Base-by-base conservation (phyloP, 2,888 invertebrate genomes). In the Tuberolachnus salignus region DNA sequence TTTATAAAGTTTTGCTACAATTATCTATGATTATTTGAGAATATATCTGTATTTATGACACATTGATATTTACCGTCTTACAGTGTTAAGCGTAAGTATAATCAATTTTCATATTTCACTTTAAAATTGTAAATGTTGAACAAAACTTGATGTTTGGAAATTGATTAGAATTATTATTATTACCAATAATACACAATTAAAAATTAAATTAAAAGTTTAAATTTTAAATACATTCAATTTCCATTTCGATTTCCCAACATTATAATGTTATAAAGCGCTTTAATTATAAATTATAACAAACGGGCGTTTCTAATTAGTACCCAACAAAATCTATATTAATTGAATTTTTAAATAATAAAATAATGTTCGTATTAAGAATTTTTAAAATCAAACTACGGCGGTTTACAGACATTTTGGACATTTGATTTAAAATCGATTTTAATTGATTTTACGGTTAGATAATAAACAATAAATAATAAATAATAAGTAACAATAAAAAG, bases 401-500 rank as follows among this genome's bases (percentile, higher is more conserved):
- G 57, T 23, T 71, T 42, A 19, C 23, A 44, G n/a, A 64, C 11
- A 44, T 21, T 16, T 6, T 53, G 13, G 10, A 13, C 19, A 14
- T n/a, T 61, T 26, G 1, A 49, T 59, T 67, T 19, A 44, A 69
- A 46, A 49, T 59, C 14, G 13, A 26, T n/a, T 61, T 49, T 59
- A 26, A 3, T 11, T 26, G n/a, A 19, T 59, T 73, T 66, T 46
- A 46, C 55, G 46, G 44, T 75, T 75, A 59, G 21, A 46, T 44
- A 64, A 53, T 74, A 26, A 55, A 44, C 34, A n/a, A n/a, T n/a
- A n/a, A n/a, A n/a, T n/a, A n/a, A n/a, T n/a, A n/a, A n/a, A n/a
- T 6, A 67, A 59, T 42, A 34, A n/a, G 21, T 59, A 57, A 69
- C 10, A 51, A 78, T 67, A 67, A 59, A 34, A 59, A 59, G 51